Percentiles rank a stretch among this genome's conserved stretches.
phyloP scores from a whole-genome alignment of 2,797 vertebrate genomes.

The Trematomus bernacchii region DNA sequence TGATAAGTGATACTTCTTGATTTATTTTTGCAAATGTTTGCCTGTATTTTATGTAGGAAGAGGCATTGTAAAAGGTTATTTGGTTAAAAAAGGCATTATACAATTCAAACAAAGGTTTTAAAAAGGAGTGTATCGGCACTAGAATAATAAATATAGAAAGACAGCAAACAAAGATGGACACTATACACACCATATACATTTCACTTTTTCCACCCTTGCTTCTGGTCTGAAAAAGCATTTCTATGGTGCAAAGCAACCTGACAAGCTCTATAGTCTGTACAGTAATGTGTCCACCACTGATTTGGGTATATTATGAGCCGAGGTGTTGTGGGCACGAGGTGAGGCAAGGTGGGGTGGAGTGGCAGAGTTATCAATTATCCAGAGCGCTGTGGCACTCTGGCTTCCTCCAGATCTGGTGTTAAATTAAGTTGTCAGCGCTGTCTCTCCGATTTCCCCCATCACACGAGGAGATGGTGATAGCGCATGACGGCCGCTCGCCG shows the following conservation, averaged over 20 bases:
- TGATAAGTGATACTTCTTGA: conserved; percentile 9
- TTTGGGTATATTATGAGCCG: conserved; percentile 49
- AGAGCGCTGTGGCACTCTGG: conserved; percentile 84
- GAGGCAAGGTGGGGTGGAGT: conserved; percentile 63
- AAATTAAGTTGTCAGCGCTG: conserved; percentile 91
- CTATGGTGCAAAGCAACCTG: conserved; percentile 3
- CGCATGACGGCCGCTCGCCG: conserved; percentile 87
- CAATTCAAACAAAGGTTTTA: not conserved
- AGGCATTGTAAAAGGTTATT: not conserved
- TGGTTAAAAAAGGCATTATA: not conserved
- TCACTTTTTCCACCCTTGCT: not conserved
- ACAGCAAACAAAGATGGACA: not conserved
- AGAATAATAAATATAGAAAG: too few relatives aligned
- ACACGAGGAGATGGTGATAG: conserved; percentile 85
- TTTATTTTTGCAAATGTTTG: conserved; percentile 4
- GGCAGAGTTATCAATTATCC: conserved; percentile 88
- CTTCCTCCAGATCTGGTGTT: conserved; percentile 85
- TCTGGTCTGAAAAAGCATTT: conserved; percentile 30
- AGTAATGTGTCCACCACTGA: conserved; percentile 45
- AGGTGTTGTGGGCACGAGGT: conserved; percentile 59
- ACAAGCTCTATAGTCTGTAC: conserved; percentile 49
- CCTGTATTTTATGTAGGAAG: not conserved
- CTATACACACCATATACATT: not conserved
- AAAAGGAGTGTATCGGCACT: not conserved
- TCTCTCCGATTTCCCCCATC: conserved; percentile 85